Percentiles rank a stretch among this genome's conserved stretches.
phyloP scores from a whole-genome alignment of 2,113 vertebrate species.

The Porphyrio hochstetteri region DNA sequence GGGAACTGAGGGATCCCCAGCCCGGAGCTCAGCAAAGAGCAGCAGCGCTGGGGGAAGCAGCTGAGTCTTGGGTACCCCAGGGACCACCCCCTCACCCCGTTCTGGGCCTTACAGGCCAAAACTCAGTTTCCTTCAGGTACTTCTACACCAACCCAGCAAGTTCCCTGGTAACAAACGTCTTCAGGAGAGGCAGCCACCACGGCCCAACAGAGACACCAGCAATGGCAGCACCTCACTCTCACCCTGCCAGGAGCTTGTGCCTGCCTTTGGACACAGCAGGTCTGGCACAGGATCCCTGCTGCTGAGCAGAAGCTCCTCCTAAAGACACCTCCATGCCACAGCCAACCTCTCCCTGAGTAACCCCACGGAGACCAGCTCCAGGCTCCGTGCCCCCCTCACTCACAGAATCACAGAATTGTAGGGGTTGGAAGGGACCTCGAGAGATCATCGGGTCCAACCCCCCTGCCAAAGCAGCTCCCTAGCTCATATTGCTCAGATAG shows the following conservation, averaged over 20 bases:
- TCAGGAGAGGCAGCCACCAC: rapidly evolving
- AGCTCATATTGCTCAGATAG: too few species aligned
- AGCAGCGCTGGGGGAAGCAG: background rate
- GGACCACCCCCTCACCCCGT: background rate
- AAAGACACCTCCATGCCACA: rapidly evolving
- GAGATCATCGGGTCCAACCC: too few species aligned
- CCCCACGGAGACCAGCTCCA: background rate
- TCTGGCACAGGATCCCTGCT: too few species aligned
- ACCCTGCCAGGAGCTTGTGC: rapidly evolving
- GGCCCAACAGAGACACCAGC: too few species aligned
- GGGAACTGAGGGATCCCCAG: background rate
- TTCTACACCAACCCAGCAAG: background rate
- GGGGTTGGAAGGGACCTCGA: too few species aligned
- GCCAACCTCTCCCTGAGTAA: too few species aligned
- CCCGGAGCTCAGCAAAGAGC: background rate
- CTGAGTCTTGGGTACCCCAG: background rate
- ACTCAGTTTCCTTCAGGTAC: too few species aligned
- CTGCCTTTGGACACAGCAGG: background rate
- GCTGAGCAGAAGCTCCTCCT: background rate
- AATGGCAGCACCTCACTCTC: rapidly evolving
- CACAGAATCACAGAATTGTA: too few species aligned
- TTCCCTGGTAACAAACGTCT: background rate
- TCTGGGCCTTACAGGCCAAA: background rate
- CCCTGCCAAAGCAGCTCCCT: too few species aligned
- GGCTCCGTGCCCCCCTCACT: too few species aligned